These are phyloP conservation scores for Drepanosiphum platanoidis DNA, from an alignment of 2,888 invertebrate species.

Conservation along the genomic window DNA sequence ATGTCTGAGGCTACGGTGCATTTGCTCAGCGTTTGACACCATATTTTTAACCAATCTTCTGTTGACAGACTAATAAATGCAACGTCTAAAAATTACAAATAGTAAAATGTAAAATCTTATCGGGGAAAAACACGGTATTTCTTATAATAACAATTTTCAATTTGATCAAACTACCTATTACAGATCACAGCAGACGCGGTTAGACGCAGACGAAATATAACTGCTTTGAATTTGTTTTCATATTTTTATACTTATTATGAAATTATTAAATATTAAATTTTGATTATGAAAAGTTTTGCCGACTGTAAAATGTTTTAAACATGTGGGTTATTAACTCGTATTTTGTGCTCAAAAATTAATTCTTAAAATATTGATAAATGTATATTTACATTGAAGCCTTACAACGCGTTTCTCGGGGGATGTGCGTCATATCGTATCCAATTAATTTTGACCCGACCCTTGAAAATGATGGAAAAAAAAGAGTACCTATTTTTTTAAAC, in stretches of 20 bases:
- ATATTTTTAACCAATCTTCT: slow-evolving; percentile 78
- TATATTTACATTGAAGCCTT: slow-evolving; percentile 2
- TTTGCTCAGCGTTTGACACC: slow-evolving; percentile 72
- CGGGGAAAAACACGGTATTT: neutral
- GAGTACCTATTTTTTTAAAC: neutral
- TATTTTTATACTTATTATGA: too few relatives aligned
- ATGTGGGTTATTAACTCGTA: neutral
- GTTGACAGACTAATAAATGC: slow-evolving; percentile 66
- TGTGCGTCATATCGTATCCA: neutral
- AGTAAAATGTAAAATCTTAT: neutral
- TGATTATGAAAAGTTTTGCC: neutral
- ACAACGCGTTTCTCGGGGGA: slow-evolving; percentile 24
- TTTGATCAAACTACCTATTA: neutral
- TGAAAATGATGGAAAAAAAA: neutral
- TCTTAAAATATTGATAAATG: neutral
- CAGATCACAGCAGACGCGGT: too few relatives aligned
- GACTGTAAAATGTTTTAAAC: neutral
- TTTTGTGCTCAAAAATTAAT: neutral
- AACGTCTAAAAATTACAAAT: slow-evolving; percentile 39
- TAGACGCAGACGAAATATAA: neutral
- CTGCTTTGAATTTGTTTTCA: neutral
- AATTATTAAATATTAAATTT: neutral
- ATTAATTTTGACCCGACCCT: slow-evolving; percentile 2
- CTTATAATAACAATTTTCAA: neutral
- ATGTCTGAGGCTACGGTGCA: slow-evolving; percentile 73